A percentile compares a stretch with the other conserved stretches of the same genome.
These are phyloP conservation scores for Pithys albifrons DNA, from an alignment of 2,113 vertebrate species.

Conservation along the genomic window DNA sequence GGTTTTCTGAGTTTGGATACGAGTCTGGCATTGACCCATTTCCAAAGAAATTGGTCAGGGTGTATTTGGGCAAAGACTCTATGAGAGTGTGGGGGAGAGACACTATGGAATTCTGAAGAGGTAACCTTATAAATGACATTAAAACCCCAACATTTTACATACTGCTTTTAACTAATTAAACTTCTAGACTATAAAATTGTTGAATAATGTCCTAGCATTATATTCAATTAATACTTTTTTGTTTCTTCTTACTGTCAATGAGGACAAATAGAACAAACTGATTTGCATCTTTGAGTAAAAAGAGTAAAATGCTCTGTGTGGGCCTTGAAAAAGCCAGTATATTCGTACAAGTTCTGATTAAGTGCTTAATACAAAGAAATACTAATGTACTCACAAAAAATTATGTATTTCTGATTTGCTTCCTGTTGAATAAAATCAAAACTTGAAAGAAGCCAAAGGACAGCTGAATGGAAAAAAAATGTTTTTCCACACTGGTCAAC, in stretches of 20 bases:
- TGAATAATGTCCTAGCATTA: neutral
- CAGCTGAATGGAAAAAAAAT: neutral
- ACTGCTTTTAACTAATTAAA: neutral
- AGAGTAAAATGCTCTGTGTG: neutral
- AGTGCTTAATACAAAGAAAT: neutral
- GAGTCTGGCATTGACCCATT: neutral
- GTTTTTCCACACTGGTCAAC: neutral
- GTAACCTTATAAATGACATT: neutral
- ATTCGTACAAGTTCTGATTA: neutral
- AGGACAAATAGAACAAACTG: neutral
- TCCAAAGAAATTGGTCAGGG: neutral
- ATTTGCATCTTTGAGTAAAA: neutral
- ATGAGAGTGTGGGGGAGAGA: neutral
- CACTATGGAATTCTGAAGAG: neutral
- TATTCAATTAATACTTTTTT: neutral
- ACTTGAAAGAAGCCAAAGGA: neutral
- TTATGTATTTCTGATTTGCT: neutral
- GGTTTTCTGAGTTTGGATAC: neutral
- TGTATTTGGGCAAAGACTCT: neutral
- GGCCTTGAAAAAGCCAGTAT: neutral
- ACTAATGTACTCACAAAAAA: neutral
- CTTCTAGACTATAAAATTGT: neutral
- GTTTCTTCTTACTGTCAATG: neutral
- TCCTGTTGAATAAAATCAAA: neutral
- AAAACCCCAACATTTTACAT: fast-evolving